Conservation (phyloP, 2,888 invertebrate genomes). For the Rhyacophila evoluta region DNA sequence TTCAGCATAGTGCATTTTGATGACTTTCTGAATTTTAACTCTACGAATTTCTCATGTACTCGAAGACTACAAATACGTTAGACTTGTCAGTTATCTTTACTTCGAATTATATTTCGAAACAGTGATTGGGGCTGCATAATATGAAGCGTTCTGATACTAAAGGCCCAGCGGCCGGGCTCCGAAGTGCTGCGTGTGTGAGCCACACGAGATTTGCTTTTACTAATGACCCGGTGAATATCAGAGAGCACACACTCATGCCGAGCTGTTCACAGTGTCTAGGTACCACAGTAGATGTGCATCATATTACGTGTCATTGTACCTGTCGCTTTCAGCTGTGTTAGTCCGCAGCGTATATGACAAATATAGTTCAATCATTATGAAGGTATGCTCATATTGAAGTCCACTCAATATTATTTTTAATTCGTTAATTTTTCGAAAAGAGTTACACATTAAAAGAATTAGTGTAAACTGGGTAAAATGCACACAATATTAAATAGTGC, state of each 20-base stretch:
- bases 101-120: not conserved
- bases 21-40: too few species aligned
- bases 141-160: not conserved
- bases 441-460: too few species aligned
- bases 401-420: too few species aligned
- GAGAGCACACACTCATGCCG: not conserved
- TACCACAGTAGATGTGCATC: not conserved
- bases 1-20: too few species aligned
- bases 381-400: not conserved
- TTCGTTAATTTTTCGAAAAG: too few species aligned
- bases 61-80: too few species aligned
- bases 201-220: not conserved
- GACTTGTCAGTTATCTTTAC: not conserved
- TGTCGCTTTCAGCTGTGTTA: not conserved
- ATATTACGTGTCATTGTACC: conserved; percentile 4
- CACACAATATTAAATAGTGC: too few species aligned
- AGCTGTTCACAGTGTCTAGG: not conserved
- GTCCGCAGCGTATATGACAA: not conserved
- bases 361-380: not conserved
- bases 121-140: not conserved
- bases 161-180: not conserved
- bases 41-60: too few species aligned
- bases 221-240: conserved; percentile 21
- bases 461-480: too few species aligned
- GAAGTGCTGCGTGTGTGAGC: conserved; percentile 9